A percentile compares a stretch with the other conserved stretches of the same genome.
Conservation (phyloP, 1,140 invertebrate species). For the Drosophila erecta region DNA sequence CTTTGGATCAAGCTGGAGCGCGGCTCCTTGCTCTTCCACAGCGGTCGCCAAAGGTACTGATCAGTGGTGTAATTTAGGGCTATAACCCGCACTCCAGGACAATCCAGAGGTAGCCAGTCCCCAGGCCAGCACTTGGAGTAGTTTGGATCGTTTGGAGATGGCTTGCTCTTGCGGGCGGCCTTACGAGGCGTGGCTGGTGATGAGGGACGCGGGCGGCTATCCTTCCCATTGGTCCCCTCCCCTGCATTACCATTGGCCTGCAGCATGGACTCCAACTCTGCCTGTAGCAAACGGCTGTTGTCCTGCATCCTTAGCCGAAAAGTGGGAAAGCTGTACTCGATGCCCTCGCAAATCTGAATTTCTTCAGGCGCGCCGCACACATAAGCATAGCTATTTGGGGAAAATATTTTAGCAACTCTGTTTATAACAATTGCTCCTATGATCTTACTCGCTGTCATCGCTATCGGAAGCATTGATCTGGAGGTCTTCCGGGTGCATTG, state of each 20-base stretch:
- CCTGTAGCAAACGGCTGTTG: conserved; percentile 53
- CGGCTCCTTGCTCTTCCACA: conserved; percentile 88
- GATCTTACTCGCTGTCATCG: conserved; percentile 57
- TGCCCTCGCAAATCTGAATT: conserved; percentile 72
- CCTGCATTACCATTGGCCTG: conserved; percentile 31
- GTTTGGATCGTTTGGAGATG: conserved; percentile 72
- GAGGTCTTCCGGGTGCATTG: conserved; percentile 10
- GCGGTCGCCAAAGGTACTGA: conserved; percentile 88
- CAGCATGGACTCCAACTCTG: conserved; percentile 65
- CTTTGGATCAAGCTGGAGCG: conserved; percentile 87
- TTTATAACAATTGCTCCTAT: fast-evolving
- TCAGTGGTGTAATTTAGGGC: conserved; percentile 90
- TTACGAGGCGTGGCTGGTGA: conserved; percentile 25
- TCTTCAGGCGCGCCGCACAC: conserved; percentile 70
- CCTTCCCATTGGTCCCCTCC: neutral
- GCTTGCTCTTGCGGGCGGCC: conserved; percentile 47
- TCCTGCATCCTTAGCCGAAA: conserved; percentile 79
- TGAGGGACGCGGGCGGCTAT: neutral
- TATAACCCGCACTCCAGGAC: conserved; percentile 88
- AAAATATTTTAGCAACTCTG: neutral
- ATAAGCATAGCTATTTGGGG: conserved; percentile 57
- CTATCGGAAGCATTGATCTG: conserved; percentile 50
- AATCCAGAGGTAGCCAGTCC: conserved; percentile 89
- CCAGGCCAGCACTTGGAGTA: conserved; percentile 89
- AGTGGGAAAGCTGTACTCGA: conserved; percentile 82